Conservation (phyloP, 2,888 invertebrate genomes). For the Callinectes sapidus region DNA sequence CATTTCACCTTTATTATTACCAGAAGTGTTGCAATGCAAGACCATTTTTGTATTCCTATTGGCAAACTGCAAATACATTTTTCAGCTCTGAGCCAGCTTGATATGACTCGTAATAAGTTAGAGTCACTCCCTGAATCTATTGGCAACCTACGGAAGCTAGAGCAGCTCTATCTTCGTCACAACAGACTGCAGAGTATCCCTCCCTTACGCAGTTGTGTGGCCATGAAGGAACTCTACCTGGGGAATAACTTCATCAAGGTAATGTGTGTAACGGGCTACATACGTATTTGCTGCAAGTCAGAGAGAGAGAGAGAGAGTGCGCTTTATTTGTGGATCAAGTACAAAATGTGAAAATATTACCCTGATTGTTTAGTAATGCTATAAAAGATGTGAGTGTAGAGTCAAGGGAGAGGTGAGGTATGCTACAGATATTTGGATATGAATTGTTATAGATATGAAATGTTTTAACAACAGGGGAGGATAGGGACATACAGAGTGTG, state of each 20-base stretch:
- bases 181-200: slow-evolving; percentile 76
- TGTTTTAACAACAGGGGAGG: too few species aligned
- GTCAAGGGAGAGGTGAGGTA: too few species aligned
- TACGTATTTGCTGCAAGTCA: neutral
- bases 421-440: too few species aligned
- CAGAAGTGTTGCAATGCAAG: neutral
- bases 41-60: neutral
- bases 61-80: neutral
- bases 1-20: neutral
- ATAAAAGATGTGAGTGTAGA: too few species aligned
- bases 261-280: neutral
- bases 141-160: slow-evolving; percentile 79
- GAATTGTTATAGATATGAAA: too few species aligned
- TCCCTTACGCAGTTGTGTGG: slow-evolving; percentile 82
- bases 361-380: too few species aligned
- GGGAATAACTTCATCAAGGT: slow-evolving; percentile 86
- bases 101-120: slow-evolving; percentile 85
- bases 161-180: slow-evolving; percentile 76
- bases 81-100: slow-evolving; percentile 83
- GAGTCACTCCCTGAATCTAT: slow-evolving; percentile 81
- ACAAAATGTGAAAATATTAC: too few species aligned
- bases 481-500: too few species aligned
- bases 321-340: neutral
- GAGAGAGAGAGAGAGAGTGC: neutral
- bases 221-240: slow-evolving; percentile 87